Evolutionary conservation across 2,113 vertebrate genomes (phyloP).

Genomic region (Campylomormyrus tamandua): DNA sequence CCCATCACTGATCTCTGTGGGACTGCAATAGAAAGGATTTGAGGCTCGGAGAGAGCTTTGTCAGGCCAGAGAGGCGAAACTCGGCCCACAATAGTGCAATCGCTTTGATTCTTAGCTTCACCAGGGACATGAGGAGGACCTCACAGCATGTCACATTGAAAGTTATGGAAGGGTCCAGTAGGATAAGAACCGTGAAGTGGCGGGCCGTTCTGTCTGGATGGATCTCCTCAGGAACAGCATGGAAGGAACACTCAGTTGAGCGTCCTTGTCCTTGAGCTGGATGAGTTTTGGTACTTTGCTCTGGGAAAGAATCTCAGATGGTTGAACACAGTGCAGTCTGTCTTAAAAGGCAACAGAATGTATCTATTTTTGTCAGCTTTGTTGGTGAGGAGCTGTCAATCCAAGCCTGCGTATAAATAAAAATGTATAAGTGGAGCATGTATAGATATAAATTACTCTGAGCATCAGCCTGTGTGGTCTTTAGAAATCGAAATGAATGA

Average conservation of each 20-base stretch:
- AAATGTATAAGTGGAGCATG: neutral
- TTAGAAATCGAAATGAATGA: constrained; percentile 11
- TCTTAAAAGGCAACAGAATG: neutral
- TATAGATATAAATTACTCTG: constrained; percentile 8
- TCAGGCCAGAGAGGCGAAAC: neutral
- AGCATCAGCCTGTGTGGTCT: neutral
- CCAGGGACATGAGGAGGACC: neutral
- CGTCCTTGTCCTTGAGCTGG: neutral
- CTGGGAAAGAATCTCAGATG: neutral
- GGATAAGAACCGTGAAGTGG: neutral
- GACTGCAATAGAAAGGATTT: neutral
- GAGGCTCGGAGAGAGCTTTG: neutral
- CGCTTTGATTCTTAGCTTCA: neutral
- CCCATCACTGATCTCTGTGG: neutral
- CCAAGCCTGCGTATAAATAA: neutral
- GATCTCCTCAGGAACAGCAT: neutral
- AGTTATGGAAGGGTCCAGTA: neutral
- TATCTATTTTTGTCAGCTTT: neutral
- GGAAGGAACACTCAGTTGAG: neutral
- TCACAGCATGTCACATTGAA: neutral
- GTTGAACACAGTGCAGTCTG: neutral
- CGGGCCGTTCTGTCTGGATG: neutral
- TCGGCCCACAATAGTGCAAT: neutral
- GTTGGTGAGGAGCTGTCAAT: neutral
- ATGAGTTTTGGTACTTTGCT: neutral